Base-by-base conservation (phyloP, 2,888 invertebrate genomes). In the Leptopilina syphax region DNA sequence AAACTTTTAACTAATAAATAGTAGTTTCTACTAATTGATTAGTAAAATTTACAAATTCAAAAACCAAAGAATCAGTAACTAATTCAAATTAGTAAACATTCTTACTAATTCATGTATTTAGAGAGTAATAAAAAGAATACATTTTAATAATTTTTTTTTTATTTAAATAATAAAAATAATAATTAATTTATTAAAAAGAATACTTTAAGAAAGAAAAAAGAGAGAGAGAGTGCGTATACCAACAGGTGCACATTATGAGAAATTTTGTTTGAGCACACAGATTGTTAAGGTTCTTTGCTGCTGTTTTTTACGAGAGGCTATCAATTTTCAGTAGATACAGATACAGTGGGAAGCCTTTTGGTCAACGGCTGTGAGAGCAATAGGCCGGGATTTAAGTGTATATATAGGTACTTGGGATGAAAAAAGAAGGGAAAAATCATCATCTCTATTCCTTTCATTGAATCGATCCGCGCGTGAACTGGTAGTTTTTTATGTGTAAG, bases 201-300 rank as follows among this genome's bases (percentile, higher is more conserved):
- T 34, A 34, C 34, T 34, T 1, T 34, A 3, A 18, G 18, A 18
- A 3, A 34, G 34, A 34, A 34, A 34, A 34, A 34, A 34, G 3
- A 34, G 34, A 34, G 34, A 2, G 34, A 34, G 34, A 34, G 34
- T 34, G 34, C 34, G 34, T 68, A 47, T 54, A 5, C 12, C 70
- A 68, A 68, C 68, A 68, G 68, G 47, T 68, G 68, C 68, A 47
- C 10, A 24, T 68, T 47, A 68, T 68, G 47, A 5, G 47, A 18
- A 47, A n/a, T 24, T 68, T 18, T n/a, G 18, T 68, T 18, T 10
- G 24, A 24, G 50, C 47, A 12, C 47, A 12, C 3, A 50, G 47
- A 24, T 47, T 68, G 47, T 47, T 68, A 18, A 18, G 50, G 65
- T n/a, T 68, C 47, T 68, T 68, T 47, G 10, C 10, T 50, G 12